Base-by-base conservation (phyloP, 2,113 vertebrate genomes). In the Gasterosteus aculeatus region DNA sequence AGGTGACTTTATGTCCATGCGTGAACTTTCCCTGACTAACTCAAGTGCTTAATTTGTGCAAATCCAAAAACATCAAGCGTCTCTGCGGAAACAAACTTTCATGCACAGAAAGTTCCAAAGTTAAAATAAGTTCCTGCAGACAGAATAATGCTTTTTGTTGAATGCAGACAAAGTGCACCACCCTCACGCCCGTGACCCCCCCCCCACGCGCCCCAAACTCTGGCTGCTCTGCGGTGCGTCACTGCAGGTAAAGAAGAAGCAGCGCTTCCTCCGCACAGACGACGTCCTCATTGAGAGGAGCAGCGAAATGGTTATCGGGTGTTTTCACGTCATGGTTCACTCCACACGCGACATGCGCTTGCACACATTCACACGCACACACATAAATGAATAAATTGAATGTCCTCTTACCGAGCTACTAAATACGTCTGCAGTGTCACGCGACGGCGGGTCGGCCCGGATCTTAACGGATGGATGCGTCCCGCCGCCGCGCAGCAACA, bases 251-350 rank as follows among this genome's bases (percentile, higher is more conserved):
- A 80, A 83, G 74, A 42, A 42, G 41, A 12, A 42, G 41, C 10
- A 42, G 41, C 46, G 82, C 83, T 80, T 57, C 72, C 83, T 74
- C 82, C 84, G 86, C 87, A 84, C 83, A 85, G 80, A 89, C 68
- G 72, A 85, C 78, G 87, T 83, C 87, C 89, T 93, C 90, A 90
- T 91, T 91, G 89, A 89, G 87, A 91, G 88, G 90, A 77, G 89
- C 89, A 81, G 83, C 69, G 82, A 85, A 88, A 88, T 87, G 87
- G 88, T 92, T 91, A 82, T 82, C 70, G 89, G 90, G 78, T 92
- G 87, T 91, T 92, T 93, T 90, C 87, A 91, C 89, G 87, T 92
- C 88, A 91, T 89, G 92, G 86, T 88, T 89, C 79, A 84, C 62
- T 86, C 78, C 86, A 89, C 87, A 87, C 69, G 85, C 84, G 76